These are phyloP conservation scores for Corythornis leucogaster DNA, from an alignment of 2,797 vertebrate species.

Conservation along the genomic window DNA sequence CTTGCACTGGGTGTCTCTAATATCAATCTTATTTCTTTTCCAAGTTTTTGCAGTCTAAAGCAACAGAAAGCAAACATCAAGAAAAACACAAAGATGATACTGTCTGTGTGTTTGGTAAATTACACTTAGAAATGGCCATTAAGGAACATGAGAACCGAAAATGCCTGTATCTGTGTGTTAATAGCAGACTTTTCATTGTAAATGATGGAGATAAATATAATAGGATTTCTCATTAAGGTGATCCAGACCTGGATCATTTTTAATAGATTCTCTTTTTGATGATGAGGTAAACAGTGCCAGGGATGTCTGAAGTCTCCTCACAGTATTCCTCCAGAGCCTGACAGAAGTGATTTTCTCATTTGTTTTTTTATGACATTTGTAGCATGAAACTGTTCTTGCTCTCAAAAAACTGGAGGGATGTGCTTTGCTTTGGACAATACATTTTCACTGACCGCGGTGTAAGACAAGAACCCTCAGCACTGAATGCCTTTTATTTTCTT, in stretches of 20 bases:
- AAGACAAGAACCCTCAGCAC: neutral
- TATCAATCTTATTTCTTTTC: neutral
- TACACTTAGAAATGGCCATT: neutral
- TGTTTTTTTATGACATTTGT: neutral
- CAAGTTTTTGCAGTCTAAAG: neutral
- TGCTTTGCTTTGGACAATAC: neutral
- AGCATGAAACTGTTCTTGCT: neutral
- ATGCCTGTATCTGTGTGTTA: neutral
- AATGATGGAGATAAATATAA: neutral
- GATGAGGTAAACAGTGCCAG: neutral
- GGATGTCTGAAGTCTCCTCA: neutral
- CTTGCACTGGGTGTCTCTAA: neutral
- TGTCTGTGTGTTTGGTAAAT: neutral
- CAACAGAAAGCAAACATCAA: neutral
- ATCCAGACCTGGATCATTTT: neutral
- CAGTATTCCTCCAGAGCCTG: neutral
- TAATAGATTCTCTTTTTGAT: neutral
- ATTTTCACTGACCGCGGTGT: neutral
- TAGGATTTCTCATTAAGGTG: neutral
- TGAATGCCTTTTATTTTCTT: neutral
- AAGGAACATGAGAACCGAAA: neutral
- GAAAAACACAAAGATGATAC: neutral
- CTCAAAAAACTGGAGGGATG: neutral
- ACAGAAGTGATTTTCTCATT: neutral
- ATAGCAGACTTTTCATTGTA: neutral